Conservation (phyloP, 2,113 vertebrate species). For the Thalassarche chlororhynchos region DNA sequence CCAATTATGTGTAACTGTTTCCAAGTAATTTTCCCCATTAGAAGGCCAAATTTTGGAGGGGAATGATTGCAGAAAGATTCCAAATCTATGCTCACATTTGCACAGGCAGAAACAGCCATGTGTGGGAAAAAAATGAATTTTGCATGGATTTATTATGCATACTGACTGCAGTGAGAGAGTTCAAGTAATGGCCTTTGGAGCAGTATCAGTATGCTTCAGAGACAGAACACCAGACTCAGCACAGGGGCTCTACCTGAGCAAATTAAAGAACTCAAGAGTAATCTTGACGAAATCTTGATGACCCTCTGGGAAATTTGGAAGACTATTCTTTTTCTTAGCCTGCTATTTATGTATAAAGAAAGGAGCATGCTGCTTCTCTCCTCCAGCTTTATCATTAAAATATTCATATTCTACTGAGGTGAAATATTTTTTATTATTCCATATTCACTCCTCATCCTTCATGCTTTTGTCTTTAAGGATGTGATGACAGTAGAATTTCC, state of each 20-base stretch:
- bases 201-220: not conserved
- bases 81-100: not conserved
- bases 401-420: not conserved
- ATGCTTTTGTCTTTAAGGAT: not conserved
- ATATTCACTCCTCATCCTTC: not conserved
- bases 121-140: accelerated
- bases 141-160: not conserved
- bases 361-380: not conserved
- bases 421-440: not conserved
- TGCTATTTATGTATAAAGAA: not conserved
- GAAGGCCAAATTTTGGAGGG: not conserved
- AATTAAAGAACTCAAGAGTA: not conserved
- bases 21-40: not conserved
- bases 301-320: not conserved
- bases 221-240: not conserved
- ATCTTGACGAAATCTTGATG: not conserved
- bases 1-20: not conserved
- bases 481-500: not conserved
- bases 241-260: not conserved
- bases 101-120: not conserved
- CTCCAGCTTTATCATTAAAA: not conserved
- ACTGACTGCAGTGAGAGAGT: not conserved
- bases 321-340: not conserved
- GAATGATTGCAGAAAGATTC: not conserved
- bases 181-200: not conserved